These are phyloP conservation scores for Callyntrura sp. DNA, from an alignment of 2,888 invertebrate species.

Conservation along the genomic window DNA sequence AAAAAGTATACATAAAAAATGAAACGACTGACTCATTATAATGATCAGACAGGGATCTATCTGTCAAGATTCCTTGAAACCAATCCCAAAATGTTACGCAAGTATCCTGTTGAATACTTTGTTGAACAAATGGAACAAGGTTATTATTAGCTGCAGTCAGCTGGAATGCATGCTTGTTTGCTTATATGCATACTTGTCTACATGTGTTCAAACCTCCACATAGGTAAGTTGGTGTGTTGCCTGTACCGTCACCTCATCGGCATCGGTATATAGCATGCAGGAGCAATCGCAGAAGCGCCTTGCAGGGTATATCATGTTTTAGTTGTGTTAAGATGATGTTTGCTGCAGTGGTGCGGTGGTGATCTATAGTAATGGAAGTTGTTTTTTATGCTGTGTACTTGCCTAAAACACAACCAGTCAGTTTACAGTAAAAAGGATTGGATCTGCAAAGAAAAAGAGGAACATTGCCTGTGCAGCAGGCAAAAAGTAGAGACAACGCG, in stretches of 20 bases:
- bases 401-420: neutral
- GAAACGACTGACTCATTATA: neutral
- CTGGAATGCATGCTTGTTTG: slow-evolving; percentile 78
- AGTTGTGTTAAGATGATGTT: slow-evolving; percentile 20
- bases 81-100: slow-evolving; percentile 78
- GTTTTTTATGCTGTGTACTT: neutral
- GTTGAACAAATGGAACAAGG: slow-evolving; percentile 80
- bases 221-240: neutral
- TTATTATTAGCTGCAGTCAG: slow-evolving; percentile 80
- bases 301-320: neutral
- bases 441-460: neutral
- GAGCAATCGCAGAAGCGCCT: neutral
- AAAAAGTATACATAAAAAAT: neutral
- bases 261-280: neutral
- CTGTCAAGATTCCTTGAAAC: slow-evolving; percentile 79
- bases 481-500: slow-evolving; percentile 15
- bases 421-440: neutral
- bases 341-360: neutral
- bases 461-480: slow-evolving; percentile 4
- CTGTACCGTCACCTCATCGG: neutral
- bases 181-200: slow-evolving; percentile 39
- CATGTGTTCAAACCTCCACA: slow-evolving; percentile 47
- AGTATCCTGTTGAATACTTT: slow-evolving; percentile 78
- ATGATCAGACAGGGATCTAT: slow-evolving; percentile 42
- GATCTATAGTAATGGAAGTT: neutral